A percentile compares a stretch with the other conserved stretches of the same genome.
Conservation (phyloP, 2,888 invertebrate genomes). For the Plutella xylostella region DNA sequence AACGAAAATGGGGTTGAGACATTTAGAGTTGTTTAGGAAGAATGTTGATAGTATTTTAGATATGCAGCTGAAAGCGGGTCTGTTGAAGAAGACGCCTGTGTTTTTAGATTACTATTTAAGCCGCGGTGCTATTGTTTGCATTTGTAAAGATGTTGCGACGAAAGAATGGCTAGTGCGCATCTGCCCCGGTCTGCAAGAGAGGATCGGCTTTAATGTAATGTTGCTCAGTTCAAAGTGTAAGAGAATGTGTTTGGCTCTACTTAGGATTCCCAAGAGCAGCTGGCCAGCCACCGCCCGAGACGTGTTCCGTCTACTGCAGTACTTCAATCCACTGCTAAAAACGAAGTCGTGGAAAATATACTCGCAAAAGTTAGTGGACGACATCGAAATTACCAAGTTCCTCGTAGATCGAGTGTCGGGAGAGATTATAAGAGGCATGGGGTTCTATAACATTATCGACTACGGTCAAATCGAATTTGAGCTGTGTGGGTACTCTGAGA, state of each 20-base stretch:
- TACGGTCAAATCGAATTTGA: constrained; percentile 56
- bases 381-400: constrained; percentile 42
- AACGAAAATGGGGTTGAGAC: constrained; percentile 43
- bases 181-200: constrained; percentile 48
- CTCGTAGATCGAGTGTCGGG: constrained; percentile 48
- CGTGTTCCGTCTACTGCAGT: constrained; percentile 51
- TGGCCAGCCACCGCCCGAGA: constrained; percentile 50
- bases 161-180: constrained; percentile 53
- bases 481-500: constrained; percentile 47
- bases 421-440: constrained; percentile 47
- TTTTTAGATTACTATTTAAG: constrained; percentile 55
- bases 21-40: constrained; percentile 46
- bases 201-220: constrained; percentile 43
- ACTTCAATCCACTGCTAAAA: constrained; percentile 49
- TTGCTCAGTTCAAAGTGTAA: constrained; percentile 46
- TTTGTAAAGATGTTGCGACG: constrained; percentile 47
- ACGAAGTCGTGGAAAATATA: constrained; percentile 49
- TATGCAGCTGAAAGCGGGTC: constrained; percentile 48
- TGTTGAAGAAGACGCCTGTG: constrained; percentile 38
- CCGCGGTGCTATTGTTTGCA: constrained; percentile 51
- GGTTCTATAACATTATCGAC: constrained; percentile 53
- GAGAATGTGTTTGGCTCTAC: constrained; percentile 42
- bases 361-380: constrained; percentile 34
- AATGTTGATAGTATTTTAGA: constrained; percentile 44
- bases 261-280: constrained; percentile 41